A percentile compares a stretch with the other conserved stretches of the same genome.
These are phyloP conservation scores for Chromis chromis DNA, from an alignment of 2,797 vertebrate species.

Conservation along the genomic window DNA sequence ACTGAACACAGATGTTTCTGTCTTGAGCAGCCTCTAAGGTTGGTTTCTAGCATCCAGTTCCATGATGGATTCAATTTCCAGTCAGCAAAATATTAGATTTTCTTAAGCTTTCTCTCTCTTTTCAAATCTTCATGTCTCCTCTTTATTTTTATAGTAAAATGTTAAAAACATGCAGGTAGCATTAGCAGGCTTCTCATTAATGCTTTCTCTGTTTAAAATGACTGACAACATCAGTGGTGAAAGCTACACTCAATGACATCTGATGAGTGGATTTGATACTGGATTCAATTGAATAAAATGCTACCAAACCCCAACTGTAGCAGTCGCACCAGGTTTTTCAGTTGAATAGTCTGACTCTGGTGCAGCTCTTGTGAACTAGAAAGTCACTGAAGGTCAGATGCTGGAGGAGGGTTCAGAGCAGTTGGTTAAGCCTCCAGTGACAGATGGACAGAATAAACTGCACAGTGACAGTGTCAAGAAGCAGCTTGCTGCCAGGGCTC, in stretches of 20 bases:
- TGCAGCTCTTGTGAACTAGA: constrained; percentile 8
- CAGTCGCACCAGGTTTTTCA: constrained; percentile 13
- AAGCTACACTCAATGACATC: too few relatives aligned
- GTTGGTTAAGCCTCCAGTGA: constrained; percentile 64
- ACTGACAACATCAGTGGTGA: not conserved
- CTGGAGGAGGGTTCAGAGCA: constrained; percentile 42
- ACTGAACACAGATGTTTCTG: too few relatives aligned
- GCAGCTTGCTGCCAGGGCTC: constrained; percentile 64
- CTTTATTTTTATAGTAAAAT: not conserved
- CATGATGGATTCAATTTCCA: not conserved
- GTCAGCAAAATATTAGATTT: not conserved
- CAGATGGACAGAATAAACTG: constrained; percentile 70
- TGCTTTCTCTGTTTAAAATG: too few relatives aligned
- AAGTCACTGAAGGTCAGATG: constrained; percentile 43
- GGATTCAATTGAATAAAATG: not conserved
- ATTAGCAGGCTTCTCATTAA: too few relatives aligned
- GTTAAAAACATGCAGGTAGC: too few relatives aligned
- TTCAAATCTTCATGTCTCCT: not conserved
- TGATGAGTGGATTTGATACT: not conserved
- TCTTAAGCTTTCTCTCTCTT: not conserved
- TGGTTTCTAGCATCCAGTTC: too few relatives aligned
- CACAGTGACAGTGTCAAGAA: constrained; percentile 43
- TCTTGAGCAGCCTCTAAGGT: too few relatives aligned
- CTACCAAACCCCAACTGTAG: not conserved
- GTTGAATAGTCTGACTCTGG: constrained; percentile 23